Evolutionary conservation across 2,113 vertebrate genomes (phyloP), one percentile per base, ranked within the genome.

Genomic region (Pseudorectes ferrugineus): DNA sequence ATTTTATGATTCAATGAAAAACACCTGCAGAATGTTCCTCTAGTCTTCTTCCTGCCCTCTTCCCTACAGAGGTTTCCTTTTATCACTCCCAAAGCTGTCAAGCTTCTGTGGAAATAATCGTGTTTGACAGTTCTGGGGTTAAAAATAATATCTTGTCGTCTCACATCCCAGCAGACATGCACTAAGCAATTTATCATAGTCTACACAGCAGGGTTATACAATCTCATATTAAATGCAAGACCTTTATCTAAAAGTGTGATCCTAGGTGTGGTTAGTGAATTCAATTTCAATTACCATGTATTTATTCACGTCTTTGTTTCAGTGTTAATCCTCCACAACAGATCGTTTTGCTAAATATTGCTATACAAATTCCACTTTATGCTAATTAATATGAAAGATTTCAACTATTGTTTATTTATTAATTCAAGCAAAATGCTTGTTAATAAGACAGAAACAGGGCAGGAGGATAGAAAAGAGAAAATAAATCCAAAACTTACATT

Each of bases 301-400:
- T 95, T 97, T 96, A 95, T 96, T 97, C 77, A 95, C 29, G 51
- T 83, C 74, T 95, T 95, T 94, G 45, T 94, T 96, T 92, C 66
- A 71, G 12, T 66, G 73, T 92, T 97, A 98, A 96, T 97, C 54
- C 67, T 62, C 72, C 3, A 6, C 36, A 40, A 95, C 8, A 5
- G 33, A 93, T 89, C 10, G 43, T 57, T 92, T 93, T 82, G 71
- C 71, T 95, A 97, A 97, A 95, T 54, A 93, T 75, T 91, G 13
- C 40, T 94, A 71, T 65, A 89, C 93, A 95, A 97, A 97, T 89
- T 83, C 25, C 80, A 93, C 52, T 91, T 96, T 66, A 71, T 89
- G 80, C 62, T 96, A 97, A 97, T 96, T 97, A 97, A 95, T 94
- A 95, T 95, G 57, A 91, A 97, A 88, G 13, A 94, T 88, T 97